A percentile compares a stretch with the other conserved stretches of the same genome.
Conservation (phyloP, 1,140 invertebrate species). For the Mizuhopecten yessoensis region DNA sequence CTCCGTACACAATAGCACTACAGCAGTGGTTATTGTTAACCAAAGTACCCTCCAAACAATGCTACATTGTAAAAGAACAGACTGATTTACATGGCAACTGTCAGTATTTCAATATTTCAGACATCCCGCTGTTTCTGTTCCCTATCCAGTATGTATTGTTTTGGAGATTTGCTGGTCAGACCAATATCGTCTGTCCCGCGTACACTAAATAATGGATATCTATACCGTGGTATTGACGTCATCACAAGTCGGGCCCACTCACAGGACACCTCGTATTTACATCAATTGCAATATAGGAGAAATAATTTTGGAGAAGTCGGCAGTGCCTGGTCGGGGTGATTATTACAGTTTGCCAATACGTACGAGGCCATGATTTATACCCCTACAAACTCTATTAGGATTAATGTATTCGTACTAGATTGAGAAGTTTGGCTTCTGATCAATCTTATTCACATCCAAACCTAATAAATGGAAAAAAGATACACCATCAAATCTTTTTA, state of each 20-base stretch:
- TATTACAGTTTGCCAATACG: background rate
- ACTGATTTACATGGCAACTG: background rate
- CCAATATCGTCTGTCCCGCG: background rate
- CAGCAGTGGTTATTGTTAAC: too few relatives aligned
- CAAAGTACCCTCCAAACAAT: too few relatives aligned
- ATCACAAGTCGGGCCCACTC: background rate
- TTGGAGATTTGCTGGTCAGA: background rate
- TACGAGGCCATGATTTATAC: background rate
- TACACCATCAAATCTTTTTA: background rate
- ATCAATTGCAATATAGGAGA: slow-evolving; percentile 2
- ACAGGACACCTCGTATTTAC: background rate
- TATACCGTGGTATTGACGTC: background rate
- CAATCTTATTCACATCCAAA: background rate
- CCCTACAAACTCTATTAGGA: background rate
- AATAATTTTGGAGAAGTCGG: background rate
- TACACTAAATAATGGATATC: slow-evolving; percentile 5
- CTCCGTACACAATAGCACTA: too few relatives aligned
- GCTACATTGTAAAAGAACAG: background rate
- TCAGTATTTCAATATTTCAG: background rate
- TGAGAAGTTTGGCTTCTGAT: background rate
- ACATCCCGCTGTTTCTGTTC: background rate
- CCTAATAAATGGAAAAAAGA: too few relatives aligned
- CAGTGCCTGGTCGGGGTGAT: background rate
- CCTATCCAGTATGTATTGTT: background rate
- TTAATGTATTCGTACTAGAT: background rate